phyloP scores from a whole-genome alignment of 37 sponge, comb jelly and placozoan species.

The Spongilla lacustris region DNA sequence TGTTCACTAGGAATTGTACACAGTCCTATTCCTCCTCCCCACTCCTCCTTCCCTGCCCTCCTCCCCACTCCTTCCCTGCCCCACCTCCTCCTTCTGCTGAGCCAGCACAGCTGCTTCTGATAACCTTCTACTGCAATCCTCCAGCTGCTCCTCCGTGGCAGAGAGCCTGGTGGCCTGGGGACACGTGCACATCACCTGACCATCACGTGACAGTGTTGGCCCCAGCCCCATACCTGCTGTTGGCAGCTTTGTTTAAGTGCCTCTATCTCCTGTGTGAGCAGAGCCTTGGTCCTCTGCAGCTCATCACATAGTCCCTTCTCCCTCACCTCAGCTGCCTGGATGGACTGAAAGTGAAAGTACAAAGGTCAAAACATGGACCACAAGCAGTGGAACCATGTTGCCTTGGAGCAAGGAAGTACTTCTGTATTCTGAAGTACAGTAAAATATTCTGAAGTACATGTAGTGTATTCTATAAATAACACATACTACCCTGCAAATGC shows the following conservation, averaged over 20 bases:
- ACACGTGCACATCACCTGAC: neutral
- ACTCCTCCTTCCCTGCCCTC: slow-evolving; percentile 1
- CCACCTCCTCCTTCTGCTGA: slow-evolving; percentile 4
- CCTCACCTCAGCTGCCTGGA: neutral
- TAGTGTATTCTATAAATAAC: no score
- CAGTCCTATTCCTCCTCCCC: neutral
- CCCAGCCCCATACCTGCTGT: neutral
- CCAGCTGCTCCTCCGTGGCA: neutral
- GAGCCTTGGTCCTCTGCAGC: neutral
- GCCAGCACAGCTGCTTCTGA: neutral
- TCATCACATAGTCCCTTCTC: neutral
- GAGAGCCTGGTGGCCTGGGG: neutral
- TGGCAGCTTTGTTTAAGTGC: neutral
- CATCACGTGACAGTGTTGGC: neutral
- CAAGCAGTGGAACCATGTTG: no score
- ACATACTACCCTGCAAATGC: no score
- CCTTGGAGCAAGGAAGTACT: no score
- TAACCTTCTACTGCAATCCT: neutral
- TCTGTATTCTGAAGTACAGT: no score
- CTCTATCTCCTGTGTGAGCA: neutral
- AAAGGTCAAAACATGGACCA: no score
- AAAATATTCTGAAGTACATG: no score
- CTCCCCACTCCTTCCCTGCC: slow-evolving; percentile 7
- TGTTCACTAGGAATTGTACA: neutral
- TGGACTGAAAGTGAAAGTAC: neutral